Evolutionary conservation across 1,140 invertebrate genomes (phyloP), one percentile per base, ranked within the genome.

Genomic region (Globodera rostochiensis): DNA sequence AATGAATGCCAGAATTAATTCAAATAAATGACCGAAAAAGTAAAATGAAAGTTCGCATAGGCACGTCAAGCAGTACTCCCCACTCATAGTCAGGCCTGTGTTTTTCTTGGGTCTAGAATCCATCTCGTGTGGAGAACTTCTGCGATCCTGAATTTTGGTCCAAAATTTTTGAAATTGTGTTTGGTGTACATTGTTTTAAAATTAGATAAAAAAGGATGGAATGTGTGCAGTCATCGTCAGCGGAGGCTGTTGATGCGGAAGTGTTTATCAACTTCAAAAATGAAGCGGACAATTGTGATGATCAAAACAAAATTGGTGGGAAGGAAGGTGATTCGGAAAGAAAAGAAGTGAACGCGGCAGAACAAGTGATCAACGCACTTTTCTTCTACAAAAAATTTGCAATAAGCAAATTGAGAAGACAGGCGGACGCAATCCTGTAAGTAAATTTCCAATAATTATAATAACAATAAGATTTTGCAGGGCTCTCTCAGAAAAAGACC

Each of bases 321-420:
- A 36, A 25, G 21, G 69, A 36, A 71, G n/a, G 69, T 47, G 69
- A 71, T 7, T 15, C 25, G 69, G 69, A 71, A 19, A 71, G 25
- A 36, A 71, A 71, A 4, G 81, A 82, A 53, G 9, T 82, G 6
- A 21, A 82, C 6, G 81, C 81, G n/a, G 81, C 80, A 21, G 81
- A 82, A 7, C 79, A 82, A 83, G 81, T 82, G 15, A 82, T 82
- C n/a, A 82, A 82, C 21, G 80, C 81, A 45, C 53, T 82, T 15
- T 70, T 47, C 6, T 82, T 71, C n/a, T 82, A 82, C 50, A 67
- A 74, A 60, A 82, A 82, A 60, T 82, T 71, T 49, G 79, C 60
- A 15, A 13, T 74, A 19, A 45, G 73, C 13, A 82, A 82, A 75
- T 53, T 81, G 36, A 80, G 73, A 36, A 25, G 69, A 11, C 69